These are phyloP conservation scores for Mnemiopsis leidyi DNA, from an alignment of 37 sponge, comb jelly and placozoan species.

Conservation along the genomic window DNA sequence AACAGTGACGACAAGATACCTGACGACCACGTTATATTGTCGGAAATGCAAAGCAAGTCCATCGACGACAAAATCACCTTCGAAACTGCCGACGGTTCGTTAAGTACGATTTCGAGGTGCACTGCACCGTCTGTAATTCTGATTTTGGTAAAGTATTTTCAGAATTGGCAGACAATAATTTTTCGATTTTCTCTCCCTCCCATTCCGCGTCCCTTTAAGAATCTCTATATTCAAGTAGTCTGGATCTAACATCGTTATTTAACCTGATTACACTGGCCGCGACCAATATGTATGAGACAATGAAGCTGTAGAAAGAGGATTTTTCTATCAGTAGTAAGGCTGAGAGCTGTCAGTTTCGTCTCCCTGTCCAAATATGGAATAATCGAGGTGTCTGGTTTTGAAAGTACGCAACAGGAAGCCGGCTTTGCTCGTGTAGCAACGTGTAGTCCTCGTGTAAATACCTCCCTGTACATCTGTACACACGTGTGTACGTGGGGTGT, in stretches of 20 bases:
- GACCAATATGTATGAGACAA: not conserved
- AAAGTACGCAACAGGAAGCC: not conserved
- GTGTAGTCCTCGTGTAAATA: not conserved
- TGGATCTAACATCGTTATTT: no score
- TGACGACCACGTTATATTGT: not conserved
- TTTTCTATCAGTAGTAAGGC: not conserved
- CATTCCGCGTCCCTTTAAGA: no score
- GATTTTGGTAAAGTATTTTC: no score
- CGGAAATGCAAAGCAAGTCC: constrained; percentile 26
- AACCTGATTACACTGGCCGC: not conserved
- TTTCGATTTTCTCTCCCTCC: no score
- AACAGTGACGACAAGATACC: constrained; percentile 34
- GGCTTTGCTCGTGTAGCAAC: not conserved
- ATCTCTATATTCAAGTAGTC: no score
- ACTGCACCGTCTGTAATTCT: no score
- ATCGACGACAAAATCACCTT: not conserved
- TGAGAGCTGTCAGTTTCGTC: not conserved
- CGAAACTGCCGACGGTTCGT: no score
- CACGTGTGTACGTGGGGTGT: no score
- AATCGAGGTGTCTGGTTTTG: not conserved
- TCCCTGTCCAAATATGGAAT: not conserved
- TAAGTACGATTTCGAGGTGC: no score
- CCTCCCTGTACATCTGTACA: no score
- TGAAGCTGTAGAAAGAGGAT: not conserved
- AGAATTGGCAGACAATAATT: no score